These are phyloP conservation scores for Puntigrus tetrazona DNA, from an alignment of 2,113 vertebrate genomes.

Conservation along the genomic window DNA sequence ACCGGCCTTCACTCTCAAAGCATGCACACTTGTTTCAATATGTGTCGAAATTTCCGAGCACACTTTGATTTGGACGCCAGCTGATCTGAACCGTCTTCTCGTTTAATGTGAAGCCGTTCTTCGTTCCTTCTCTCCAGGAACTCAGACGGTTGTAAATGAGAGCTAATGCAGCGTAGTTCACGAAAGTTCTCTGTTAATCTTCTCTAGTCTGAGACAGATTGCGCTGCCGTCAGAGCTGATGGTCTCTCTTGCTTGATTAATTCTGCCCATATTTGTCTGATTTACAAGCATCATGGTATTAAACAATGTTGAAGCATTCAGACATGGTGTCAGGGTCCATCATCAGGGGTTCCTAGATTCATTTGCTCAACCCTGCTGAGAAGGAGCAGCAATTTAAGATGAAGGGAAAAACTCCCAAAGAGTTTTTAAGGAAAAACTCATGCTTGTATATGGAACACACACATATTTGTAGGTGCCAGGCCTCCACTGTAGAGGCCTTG, in stretches of 20 bases:
- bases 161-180: not conserved
- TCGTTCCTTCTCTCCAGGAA: not conserved
- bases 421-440: not conserved
- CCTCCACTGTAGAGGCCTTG: not conserved
- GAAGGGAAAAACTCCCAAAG: not conserved
- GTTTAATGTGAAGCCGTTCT: not conserved
- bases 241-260: constrained; percentile 37
- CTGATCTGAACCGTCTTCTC: not conserved
- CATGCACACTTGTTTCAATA: not conserved
- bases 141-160: not conserved
- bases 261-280: constrained; percentile 36
- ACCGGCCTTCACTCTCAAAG: constrained; percentile 10
- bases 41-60: not conserved
- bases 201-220: constrained; percentile 17
- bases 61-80: not conserved
- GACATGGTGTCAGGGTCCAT: not conserved
- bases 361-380: too few relatives aligned
- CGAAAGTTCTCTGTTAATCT: not conserved
- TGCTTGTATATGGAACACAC: not conserved
- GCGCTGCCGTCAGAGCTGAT: constrained; percentile 10
- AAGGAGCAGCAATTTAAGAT: not conserved
- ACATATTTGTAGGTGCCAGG: constrained; percentile 21
- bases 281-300: constrained; percentile 17
- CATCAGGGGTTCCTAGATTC: constrained; percentile 12
- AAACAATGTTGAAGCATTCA: constrained; percentile 20